Conservation (phyloP, 2,888 invertebrate genomes). For the Leucophenga montana region DNA sequence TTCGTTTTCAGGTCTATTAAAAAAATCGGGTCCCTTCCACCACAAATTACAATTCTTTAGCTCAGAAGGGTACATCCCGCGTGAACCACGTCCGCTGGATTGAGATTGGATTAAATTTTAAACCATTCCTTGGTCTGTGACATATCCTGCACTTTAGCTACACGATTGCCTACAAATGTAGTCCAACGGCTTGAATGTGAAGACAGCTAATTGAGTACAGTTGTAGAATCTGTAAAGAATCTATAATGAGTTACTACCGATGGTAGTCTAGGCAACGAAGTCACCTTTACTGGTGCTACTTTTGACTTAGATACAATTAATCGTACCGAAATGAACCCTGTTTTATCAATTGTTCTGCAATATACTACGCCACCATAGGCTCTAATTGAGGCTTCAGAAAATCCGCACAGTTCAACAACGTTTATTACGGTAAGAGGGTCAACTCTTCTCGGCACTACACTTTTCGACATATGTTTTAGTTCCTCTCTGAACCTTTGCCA, state of each 20-base stretch:
- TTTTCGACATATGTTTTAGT: background rate
- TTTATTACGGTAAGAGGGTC: background rate
- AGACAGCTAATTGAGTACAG: conserved; percentile 32
- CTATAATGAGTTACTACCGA: too few species aligned
- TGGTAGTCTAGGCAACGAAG: conserved; percentile 27
- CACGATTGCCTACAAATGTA: too few species aligned
- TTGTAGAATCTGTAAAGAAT: conserved; percentile 38
- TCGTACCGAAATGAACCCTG: background rate
- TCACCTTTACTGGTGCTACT: conserved; percentile 18
- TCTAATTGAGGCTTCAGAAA: background rate
- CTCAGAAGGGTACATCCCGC: conserved; percentile 25
- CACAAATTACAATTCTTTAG: conserved; percentile 8
- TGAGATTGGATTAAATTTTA: conserved; percentile 27
- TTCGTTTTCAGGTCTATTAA: too few species aligned
- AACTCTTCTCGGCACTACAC: background rate
- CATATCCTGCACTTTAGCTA: too few species aligned
- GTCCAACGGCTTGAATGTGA: conserved; percentile 33
- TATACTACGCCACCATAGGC: background rate
- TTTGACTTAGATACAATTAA: conserved; percentile 23
- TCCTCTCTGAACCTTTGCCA: too few species aligned
- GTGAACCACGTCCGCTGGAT: conserved; percentile 37
- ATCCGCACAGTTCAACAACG: background rate
- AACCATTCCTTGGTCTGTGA: too few species aligned
- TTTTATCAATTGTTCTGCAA: background rate
- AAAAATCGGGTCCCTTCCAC: too few species aligned